Evolutionary conservation across 2,888 invertebrate species (phyloP).

Genomic region (Epinotia brunnichana): DNA sequence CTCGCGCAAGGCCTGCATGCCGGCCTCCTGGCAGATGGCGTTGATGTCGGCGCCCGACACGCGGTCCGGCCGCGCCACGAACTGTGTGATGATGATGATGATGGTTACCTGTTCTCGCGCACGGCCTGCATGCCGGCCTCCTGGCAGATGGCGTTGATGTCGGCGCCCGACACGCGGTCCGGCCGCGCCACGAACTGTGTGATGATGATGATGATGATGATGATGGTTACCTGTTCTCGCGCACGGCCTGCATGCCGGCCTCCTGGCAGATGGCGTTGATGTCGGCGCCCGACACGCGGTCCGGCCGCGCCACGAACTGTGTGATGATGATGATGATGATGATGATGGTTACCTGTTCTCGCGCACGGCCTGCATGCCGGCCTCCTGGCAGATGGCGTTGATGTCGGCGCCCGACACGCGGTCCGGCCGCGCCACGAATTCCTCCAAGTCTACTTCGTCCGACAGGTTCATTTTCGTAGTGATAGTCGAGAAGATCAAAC

Average conservation of each 20-base stretch:
- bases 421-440: slow-evolving; percentile 99
- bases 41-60: slow-evolving; percentile 99
- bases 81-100: too few relatives aligned
- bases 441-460: slow-evolving; percentile 99
- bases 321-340: too few relatives aligned
- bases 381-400: slow-evolving; percentile 99
- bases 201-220: too few relatives aligned
- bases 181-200: slow-evolving; percentile 99
- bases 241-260: slow-evolving; percentile 99
- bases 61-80: slow-evolving; percentile 98
- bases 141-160: slow-evolving; percentile 99
- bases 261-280: slow-evolving; percentile 99
- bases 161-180: slow-evolving; percentile 99
- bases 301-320: slow-evolving; percentile 99
- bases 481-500: slow-evolving; percentile 98
- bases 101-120: slow-evolving; percentile 92
- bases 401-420: slow-evolving; percentile 99
- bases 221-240: slow-evolving; percentile 92
- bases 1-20: slow-evolving; percentile 99
- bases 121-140: slow-evolving; percentile 99
- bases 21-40: slow-evolving; percentile 99
- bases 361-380: slow-evolving; percentile 99
- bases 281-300: slow-evolving; percentile 99
- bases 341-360: slow-evolving; percentile 90
- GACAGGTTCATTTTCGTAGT: slow-evolving; percentile 98